These are phyloP conservation scores for Brachyhypopomus gauderio DNA, from an alignment of 2,113 vertebrate species.

Conservation along the genomic window DNA sequence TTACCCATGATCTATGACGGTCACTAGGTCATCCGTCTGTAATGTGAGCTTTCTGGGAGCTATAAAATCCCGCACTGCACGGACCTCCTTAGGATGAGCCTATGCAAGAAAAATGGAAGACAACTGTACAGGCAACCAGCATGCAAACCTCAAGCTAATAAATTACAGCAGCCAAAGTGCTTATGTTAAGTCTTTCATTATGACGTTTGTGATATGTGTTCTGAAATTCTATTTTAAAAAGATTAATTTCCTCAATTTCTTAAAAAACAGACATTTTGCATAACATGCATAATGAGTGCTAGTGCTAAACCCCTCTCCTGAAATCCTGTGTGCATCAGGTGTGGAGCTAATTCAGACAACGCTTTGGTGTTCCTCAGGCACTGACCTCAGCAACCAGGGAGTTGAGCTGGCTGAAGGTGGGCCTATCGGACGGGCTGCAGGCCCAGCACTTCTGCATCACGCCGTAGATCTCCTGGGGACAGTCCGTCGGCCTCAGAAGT, in stretches of 20 bases:
- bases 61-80: slow-evolving; percentile 71
- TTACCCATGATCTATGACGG: slow-evolving; percentile 81
- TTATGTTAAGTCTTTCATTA: neutral
- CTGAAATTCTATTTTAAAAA: no score
- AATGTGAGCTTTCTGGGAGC: slow-evolving; percentile 80
- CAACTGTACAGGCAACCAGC: neutral
- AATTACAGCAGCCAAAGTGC: neutral
- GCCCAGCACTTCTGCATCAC: slow-evolving; percentile 85
- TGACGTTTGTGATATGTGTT: no score
- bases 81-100: slow-evolving; percentile 79
- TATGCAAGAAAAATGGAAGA: slow-evolving; percentile 47
- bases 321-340: neutral
- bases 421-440: slow-evolving; percentile 73
- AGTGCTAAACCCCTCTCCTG: neutral
- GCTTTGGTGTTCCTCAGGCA: neutral
- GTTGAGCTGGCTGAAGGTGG: slow-evolving; percentile 75
- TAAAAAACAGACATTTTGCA: neutral
- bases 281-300: neutral
- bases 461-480: slow-evolving; percentile 79
- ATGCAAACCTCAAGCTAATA: neutral
- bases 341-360: neutral
- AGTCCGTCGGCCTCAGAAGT: slow-evolving; percentile 78
- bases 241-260: no score
- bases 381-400: slow-evolving; percentile 79
- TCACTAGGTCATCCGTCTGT: slow-evolving; percentile 76